Evolutionary conservation across 2,797 vertebrate genomes (phyloP).

Genomic region (Todus mexicanus): DNA sequence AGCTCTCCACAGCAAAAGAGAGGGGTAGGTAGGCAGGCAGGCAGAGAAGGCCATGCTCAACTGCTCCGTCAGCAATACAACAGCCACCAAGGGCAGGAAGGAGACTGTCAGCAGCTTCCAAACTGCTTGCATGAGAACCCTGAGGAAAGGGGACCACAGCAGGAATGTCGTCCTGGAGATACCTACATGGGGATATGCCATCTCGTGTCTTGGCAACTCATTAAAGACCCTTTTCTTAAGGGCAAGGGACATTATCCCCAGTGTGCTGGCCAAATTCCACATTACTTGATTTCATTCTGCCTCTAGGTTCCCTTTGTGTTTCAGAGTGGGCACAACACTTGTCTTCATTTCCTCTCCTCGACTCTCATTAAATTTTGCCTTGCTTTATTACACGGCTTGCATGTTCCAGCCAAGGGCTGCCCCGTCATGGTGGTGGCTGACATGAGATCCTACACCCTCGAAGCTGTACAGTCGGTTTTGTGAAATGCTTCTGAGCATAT

Average conservation of each 20-base stretch:
- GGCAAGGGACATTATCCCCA: not conserved
- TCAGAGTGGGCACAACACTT: not conserved
- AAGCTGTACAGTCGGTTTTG: not conserved
- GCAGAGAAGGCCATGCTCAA: not conserved
- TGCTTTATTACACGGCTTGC: not conserved
- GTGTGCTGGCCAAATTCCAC: not conserved
- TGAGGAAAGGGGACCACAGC: not conserved
- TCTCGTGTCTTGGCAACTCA: not conserved
- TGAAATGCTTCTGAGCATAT: not conserved
- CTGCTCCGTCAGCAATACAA: not conserved
- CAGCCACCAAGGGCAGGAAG: not conserved
- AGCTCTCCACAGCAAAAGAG: not conserved
- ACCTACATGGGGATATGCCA: not conserved
- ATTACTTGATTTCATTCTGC: not conserved
- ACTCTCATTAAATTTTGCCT: not conserved
- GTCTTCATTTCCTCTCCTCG: conserved; percentile 6
- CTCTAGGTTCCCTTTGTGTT: conserved; percentile 4
- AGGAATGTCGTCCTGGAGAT: not conserved
- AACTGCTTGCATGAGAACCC: not conserved
- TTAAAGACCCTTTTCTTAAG: not conserved
- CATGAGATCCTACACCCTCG: not conserved
- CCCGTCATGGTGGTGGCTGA: not conserved
- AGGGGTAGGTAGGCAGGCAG: not conserved
- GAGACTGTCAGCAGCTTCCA: not conserved
- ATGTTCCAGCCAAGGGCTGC: not conserved